phyloP scores from a whole-genome alignment of 2,888 invertebrate genomes.

The Platerodrilus igneus region DNA sequence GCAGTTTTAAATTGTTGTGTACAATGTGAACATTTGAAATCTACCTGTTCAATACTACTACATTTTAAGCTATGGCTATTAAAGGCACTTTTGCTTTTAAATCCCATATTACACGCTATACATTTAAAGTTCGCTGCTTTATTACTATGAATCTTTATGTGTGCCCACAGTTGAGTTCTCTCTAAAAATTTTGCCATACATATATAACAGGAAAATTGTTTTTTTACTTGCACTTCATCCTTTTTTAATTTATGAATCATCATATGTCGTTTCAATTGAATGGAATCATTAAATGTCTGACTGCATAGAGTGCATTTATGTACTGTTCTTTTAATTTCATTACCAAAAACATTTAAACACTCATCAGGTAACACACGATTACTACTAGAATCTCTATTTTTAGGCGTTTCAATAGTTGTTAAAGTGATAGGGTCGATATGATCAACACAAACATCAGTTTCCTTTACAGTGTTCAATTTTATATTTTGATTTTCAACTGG shows the following conservation, averaged over 20 bases:
- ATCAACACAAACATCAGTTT: too few species aligned
- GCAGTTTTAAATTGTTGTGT: too few species aligned
- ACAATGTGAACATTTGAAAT: too few species aligned
- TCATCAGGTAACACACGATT: background rate
- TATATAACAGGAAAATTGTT: conserved; percentile 2
- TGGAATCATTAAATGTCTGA: conserved; percentile 7
- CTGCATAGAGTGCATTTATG: conserved; percentile 5
- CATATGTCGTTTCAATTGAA: conserved; percentile 9
- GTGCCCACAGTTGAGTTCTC: background rate
- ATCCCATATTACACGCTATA: background rate
- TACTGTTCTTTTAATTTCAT: conserved; percentile 3
- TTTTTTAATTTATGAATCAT: conserved; percentile 10
- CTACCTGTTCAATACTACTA: too few species aligned
- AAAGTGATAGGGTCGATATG: too few species aligned
- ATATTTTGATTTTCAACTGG: too few species aligned
- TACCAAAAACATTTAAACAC: conserved; percentile 1
- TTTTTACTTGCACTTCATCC: background rate
- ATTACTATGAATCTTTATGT: conserved; percentile 5
- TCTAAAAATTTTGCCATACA: conserved; percentile 3
- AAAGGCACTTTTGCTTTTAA: background rate
- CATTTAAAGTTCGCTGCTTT: background rate
- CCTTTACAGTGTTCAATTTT: too few species aligned
- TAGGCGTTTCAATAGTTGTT: too few species aligned
- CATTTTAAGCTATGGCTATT: background rate
- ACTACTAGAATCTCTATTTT: too few species aligned